Evolutionary conservation across 2,113 vertebrate genomes (phyloP), one percentile per base, ranked within the genome.

Genomic region (Propithecus coquereli): DNA sequence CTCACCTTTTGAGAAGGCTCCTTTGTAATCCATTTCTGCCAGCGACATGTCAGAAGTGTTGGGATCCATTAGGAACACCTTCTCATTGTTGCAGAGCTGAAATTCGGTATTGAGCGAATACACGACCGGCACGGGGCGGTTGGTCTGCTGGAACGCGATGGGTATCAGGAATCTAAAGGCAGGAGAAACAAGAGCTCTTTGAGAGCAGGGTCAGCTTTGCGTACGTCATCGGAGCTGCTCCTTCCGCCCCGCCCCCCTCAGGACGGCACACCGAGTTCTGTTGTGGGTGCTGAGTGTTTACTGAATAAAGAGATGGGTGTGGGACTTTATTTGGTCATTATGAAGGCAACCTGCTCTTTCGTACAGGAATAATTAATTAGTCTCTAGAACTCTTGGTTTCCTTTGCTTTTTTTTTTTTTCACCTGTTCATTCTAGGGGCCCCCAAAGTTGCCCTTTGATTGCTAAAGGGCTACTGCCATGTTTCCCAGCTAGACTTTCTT

Each of bases 1-100:
- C 97, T 10, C 98, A 99, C 99, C 99, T 98, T 99, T 99, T 30
- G 99, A 99, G 97, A 99, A 99, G 1, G 99, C 99, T 83, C 99
- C 99, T 98, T 99, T 99, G 98, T 99, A 99, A 98, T 99, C 99
- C 99, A 99, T 99, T 98, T 99, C 99, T 61, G 99, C 99, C 98
- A 99, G 98, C 0, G 99, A 99, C 98, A 99, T 99, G 25, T 99
- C 99, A 0, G 98, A 95, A 0, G 97, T 98, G 92, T 98, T 99
- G 8, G 99, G 99, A 61, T 99, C 99, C 99, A 99, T 99, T 66
- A 99, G 98, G 94, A 99, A 99, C 25, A 99, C 99, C 97, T 99
- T 99, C 94, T 99, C 99, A 0, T 99, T 99, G 97, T 99, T 99
- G 87, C 99, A 99, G 70, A 99, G 99, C 98, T 99, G 99, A 82